These are phyloP conservation scores for Brachypalpus laphriformis DNA, from an alignment of 2,888 invertebrate species.

Conservation along the genomic window DNA sequence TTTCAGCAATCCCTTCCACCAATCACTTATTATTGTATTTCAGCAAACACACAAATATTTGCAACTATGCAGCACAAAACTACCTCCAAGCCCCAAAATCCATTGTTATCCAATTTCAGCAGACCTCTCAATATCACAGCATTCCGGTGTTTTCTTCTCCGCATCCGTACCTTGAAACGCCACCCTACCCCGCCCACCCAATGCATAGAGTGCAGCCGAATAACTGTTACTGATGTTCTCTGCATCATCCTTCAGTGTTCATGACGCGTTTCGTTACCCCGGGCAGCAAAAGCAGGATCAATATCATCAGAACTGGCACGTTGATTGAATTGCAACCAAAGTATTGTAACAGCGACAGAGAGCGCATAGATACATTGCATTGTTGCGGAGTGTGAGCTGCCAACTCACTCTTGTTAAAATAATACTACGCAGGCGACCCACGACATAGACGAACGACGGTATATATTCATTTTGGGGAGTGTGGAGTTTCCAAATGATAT, in stretches of 20 bases:
- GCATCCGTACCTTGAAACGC: not conserved
- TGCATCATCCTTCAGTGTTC: not conserved
- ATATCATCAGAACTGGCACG: constrained; percentile 58
- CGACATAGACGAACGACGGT: not conserved
- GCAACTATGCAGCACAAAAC: not conserved
- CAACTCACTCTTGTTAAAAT: constrained; percentile 53
- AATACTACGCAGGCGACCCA: constrained; percentile 2
- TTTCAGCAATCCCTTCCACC: constrained; percentile 28
- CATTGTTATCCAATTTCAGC: constrained; percentile 65
- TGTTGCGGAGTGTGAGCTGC: constrained; percentile 4
- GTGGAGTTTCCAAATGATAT: constrained; percentile 44
- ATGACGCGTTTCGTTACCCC: constrained; percentile 44
- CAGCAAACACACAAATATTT: constrained; percentile 44
- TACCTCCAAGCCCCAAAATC: constrained; percentile 42
- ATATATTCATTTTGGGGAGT: constrained; percentile 19
- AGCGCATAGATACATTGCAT: constrained; percentile 19
- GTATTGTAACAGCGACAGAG: constrained; percentile 38
- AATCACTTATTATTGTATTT: constrained; percentile 52
- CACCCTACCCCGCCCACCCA: not conserved
- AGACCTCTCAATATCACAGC: constrained; percentile 53
- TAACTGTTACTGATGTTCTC: constrained; percentile 55
- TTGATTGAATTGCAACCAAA: constrained; percentile 71
- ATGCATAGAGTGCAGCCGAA: constrained; percentile 36
- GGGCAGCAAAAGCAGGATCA: constrained; percentile 41
- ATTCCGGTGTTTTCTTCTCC: constrained; percentile 40